A percentile compares a stretch with the other conserved stretches of the same genome.
phyloP scores from a whole-genome alignment of 2,113 vertebrate species.

The Prinia subflava region DNA sequence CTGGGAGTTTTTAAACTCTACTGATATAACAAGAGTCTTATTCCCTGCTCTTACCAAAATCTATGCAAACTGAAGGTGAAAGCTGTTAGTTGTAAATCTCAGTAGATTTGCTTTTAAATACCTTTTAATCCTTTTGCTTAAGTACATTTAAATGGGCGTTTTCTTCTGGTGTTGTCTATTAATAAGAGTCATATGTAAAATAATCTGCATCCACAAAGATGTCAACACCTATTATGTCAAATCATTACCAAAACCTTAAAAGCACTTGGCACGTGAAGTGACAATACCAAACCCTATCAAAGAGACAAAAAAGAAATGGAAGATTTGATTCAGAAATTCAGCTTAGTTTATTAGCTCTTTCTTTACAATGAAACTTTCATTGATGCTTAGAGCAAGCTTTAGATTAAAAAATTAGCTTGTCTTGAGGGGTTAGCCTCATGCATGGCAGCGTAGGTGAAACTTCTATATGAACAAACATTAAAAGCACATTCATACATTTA shows the following conservation, averaged over 20 bases:
- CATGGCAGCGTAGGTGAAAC: background rate
- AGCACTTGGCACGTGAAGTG: background rate
- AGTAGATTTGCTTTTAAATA: background rate
- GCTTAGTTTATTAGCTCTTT: background rate
- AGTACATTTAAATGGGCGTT: background rate
- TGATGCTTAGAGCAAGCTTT: background rate
- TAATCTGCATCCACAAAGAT: background rate
- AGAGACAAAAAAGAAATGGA: background rate
- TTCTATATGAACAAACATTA: background rate
- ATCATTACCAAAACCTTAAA: background rate
- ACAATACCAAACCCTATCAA: background rate
- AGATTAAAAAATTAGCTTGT: background rate
- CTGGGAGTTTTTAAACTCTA: background rate
- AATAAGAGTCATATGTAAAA: background rate
- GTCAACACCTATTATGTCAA: rapidly evolving
- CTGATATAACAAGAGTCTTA: background rate
- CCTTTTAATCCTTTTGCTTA: background rate
- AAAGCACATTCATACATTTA: background rate
- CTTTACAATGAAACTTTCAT: background rate
- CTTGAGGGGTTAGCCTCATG: background rate
- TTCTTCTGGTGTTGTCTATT: background rate
- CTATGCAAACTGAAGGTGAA: background rate
- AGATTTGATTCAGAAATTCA: background rate
- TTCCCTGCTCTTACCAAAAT: background rate
- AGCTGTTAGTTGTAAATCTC: background rate